Conservation (phyloP, 1,140 invertebrate species). For the Gryllus bimaculatus region DNA sequence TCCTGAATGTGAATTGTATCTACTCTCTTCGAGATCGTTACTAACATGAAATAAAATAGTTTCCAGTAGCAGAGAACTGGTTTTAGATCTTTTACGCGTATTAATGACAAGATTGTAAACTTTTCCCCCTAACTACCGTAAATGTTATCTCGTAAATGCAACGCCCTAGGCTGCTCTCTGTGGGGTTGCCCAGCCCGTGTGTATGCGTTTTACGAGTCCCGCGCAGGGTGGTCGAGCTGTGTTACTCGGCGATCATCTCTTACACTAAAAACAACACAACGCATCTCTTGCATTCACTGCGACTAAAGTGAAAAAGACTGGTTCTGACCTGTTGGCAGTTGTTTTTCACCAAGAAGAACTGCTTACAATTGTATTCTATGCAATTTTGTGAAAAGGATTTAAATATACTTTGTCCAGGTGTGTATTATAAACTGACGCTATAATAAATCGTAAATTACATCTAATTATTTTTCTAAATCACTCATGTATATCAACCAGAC, state of each 20-base stretch:
- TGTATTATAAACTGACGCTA: too few species aligned
- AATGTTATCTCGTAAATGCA: background rate
- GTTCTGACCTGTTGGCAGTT: too few species aligned
- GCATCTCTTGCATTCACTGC: background rate
- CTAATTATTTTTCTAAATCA: too few species aligned
- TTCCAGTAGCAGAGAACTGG: background rate
- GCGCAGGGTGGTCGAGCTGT: background rate
- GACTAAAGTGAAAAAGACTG: too few species aligned
- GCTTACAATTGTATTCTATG: too few species aligned
- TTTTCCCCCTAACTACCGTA: background rate
- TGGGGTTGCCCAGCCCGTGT: background rate
- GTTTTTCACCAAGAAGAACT: too few species aligned
- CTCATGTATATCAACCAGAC: too few species aligned
- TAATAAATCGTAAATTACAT: too few species aligned
- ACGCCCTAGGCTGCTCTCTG: background rate
- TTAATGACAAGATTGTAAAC: conserved; percentile 1
- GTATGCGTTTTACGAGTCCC: background rate
- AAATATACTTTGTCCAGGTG: too few species aligned
- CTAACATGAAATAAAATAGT: background rate
- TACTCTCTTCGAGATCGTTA: too few species aligned
- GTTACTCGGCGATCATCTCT: background rate
- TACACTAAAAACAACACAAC: background rate
- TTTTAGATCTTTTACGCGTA: background rate
- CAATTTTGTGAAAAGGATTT: too few species aligned
- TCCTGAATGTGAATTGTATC: too few species aligned